A percentile compares a stretch with the other conserved stretches of the same genome.
These are phyloP conservation scores for Bombylius major DNA, from an alignment of 2,888 invertebrate genomes.

Conservation along the genomic window DNA sequence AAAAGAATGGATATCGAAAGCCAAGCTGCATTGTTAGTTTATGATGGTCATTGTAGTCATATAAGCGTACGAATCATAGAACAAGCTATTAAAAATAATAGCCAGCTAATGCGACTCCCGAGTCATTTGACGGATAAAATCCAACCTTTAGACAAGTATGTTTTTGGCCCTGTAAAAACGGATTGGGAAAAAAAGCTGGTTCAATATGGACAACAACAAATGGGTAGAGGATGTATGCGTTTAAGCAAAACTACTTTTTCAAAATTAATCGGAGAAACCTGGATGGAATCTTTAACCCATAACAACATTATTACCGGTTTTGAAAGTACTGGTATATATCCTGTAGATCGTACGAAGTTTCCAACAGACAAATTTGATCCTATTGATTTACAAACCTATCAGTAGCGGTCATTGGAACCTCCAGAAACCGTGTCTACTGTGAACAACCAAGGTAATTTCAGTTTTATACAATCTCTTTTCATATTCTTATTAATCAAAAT, in stretches of 20 bases:
- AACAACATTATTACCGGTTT: too few species aligned
- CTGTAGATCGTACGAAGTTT: too few species aligned
- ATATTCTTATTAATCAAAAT: too few species aligned
- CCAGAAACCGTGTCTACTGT: too few species aligned
- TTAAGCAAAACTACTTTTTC: background rate
- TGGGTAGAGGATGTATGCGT: slow-evolving; percentile 6
- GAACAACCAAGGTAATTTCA: too few species aligned
- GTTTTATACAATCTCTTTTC: too few species aligned
- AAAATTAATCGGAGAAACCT: too few species aligned
- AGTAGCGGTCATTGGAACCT: too few species aligned
- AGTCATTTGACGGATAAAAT: slow-evolving; percentile 2
- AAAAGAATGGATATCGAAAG: background rate
- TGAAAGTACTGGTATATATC: too few species aligned
- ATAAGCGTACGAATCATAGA: slow-evolving; percentile 1
- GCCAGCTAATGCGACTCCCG: background rate
- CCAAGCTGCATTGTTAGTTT: slow-evolving; percentile 2
- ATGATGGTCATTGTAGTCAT: slow-evolving; percentile 7
- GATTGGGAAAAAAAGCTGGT: slow-evolving; percentile 4
- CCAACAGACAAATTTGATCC: too few species aligned
- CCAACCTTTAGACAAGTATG: slow-evolving; percentile 2
- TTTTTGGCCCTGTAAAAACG: slow-evolving; percentile 5
- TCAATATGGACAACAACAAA: slow-evolving; percentile 3
- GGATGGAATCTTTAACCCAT: too few species aligned
- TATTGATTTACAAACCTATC: too few species aligned
- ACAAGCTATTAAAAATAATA: slow-evolving; percentile 2